Base-by-base conservation (phyloP, 1,140 invertebrate genomes). In the Agrypnia vestita region DNA sequence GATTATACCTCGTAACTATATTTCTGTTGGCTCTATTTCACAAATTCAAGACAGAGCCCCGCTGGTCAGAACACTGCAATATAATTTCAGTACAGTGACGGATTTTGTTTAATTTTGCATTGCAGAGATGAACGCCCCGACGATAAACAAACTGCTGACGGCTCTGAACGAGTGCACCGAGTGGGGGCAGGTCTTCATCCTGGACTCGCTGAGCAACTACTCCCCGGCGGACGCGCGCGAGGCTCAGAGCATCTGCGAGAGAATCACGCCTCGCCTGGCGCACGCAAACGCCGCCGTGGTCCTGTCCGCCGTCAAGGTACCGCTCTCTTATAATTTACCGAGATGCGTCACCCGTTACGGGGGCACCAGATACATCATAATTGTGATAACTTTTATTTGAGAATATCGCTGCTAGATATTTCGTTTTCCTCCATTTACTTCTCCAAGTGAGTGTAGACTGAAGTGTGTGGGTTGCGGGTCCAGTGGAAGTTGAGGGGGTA, bases 281-380 rank as follows among this genome's bases (percentile, higher is more conserved):
- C 99, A 99, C 91, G 99, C 99, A 6, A 99, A 99, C 90, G 98
- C 99, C 53, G 99, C 98, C 51, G 99, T 99, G n/a, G 99, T 99
- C 0, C 90, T 99, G 0, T 99, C 97, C 46, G 98, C 99, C 82
- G 98, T 99, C 3, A 99, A 99, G 92, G 96, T 96, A 80, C 61
- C 17, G 49, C 49, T 51, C 9, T 15, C n/a, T n/a, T n/a, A n/a
- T n/a, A n/a, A 35, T 35, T 35, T 35, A 35, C 25, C 6, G 25
- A 35, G 6, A 51, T n/a, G n/a, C n/a, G n/a, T n/a, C n/a, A n/a
- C n/a, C n/a, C n/a, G n/a, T n/a, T n/a, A n/a, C n/a, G n/a, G n/a
- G n/a, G n/a, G n/a, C n/a, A n/a, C n/a, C n/a, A n/a, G n/a, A n/a
- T n/a, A n/a, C n/a, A n/a, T n/a, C n/a, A n/a, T n/a, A n/a, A n/a